These are phyloP conservation scores for Bolinopsis microptera DNA, from an alignment of 37 sponge, comb jelly and placozoan genomes.

Conservation along the genomic window DNA sequence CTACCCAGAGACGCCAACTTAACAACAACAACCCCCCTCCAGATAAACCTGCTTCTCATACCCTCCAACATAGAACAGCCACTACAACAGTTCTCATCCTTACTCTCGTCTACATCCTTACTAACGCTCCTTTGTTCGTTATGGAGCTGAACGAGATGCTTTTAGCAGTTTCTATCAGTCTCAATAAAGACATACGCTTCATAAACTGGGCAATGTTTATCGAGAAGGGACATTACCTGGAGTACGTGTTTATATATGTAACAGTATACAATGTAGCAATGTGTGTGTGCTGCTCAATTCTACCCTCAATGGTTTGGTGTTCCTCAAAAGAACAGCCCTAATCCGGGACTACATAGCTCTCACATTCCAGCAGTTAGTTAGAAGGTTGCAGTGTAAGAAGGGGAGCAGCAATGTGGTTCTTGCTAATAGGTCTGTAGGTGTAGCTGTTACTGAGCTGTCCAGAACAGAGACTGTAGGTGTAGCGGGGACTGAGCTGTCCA, in stretches of 20 bases:
- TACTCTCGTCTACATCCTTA: not conserved
- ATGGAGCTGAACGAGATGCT: not conserved
- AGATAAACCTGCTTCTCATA: no score
- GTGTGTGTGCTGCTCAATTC: not conserved
- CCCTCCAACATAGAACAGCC: not conserved
- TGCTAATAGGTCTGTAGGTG: not conserved
- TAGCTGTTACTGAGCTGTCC: not conserved
- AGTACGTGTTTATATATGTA: not conserved
- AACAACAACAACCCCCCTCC: not conserved
- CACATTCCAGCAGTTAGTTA: not conserved
- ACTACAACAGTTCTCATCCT: not conserved
- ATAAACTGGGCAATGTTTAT: conserved; percentile 1
- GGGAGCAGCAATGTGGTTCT: not conserved
- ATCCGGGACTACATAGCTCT: not conserved
- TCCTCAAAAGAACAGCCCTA: not conserved
- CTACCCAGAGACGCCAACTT: not conserved
- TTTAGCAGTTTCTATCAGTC: not conserved
- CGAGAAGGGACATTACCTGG: not conserved
- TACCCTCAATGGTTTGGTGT: not conserved
- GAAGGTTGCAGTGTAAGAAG: not conserved
- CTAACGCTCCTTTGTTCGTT: not conserved
- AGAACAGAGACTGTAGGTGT: not conserved
- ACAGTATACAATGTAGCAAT: not conserved
- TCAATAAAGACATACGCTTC: not conserved
- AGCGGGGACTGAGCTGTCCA: no score